Evolutionary conservation across 2,888 invertebrate species (phyloP), one percentile per base, ranked within the genome.

Genomic region (Tipula unca): DNA sequence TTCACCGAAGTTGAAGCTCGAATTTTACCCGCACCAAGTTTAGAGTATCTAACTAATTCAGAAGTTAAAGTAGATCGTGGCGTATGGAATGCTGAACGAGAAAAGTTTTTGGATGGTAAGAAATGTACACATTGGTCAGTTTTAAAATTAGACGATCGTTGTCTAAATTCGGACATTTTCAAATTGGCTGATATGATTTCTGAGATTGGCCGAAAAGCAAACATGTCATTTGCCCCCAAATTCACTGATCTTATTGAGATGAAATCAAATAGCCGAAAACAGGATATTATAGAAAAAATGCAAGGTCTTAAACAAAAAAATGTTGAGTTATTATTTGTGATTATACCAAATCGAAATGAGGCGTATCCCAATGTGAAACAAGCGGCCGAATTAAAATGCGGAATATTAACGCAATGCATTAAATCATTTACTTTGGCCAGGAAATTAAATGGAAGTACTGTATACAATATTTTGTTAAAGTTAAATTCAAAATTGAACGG

Each of bases 401-500:
- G 95, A 0, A 92, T 95, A 86, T 89, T 95, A 82, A 96, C 96
- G 0, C 97, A 95, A 89, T 97, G 95, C 90, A 92, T 94, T 86
- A 94, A 94, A 90, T 87, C 89, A 0, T 87, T 86, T 0, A 94
- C 94, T 0, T 86, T 93, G 0, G 86, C 87, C 2, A 90, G 87
- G 82, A 90, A 90, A 87, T 90, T 94, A 89, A 94, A 93, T 87
- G 88, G 88, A 0, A 92, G 94, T 86, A 95, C 96, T 0, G 91
- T 94, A 0, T 90, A 90, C 0, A 97, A 96, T 88, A 94, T 97
- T 86, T 89, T 96, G 17, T 90, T 96, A 0, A 95, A 92, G 93
- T 95, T 85, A 0, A 96, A 96, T 89, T 94, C 96, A 0, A 98
- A 98, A 90, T 89, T 97, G 86, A 96, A 96, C 90, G 97, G 97